These are phyloP conservation scores for Oreonectes daqikongensis DNA, from an alignment of 2,797 vertebrate species.

Conservation along the genomic window DNA sequence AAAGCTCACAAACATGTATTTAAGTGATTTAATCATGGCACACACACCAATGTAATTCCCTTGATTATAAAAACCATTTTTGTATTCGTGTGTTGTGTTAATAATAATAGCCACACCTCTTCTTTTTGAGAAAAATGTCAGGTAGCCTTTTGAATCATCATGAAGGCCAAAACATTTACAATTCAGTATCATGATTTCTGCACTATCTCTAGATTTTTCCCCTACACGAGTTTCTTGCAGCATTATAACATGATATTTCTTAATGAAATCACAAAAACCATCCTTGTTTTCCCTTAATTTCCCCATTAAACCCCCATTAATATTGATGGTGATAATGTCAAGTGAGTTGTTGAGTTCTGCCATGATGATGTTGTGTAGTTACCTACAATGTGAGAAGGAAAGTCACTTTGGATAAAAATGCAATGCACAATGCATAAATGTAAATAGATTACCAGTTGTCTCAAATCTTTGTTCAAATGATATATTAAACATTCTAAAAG, in stretches of 20 bases:
- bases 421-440: no score
- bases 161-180: neutral
- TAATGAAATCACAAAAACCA: neutral
- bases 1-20: neutral
- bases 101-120: neutral
- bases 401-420: no score
- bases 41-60: neutral
- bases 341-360: neutral
- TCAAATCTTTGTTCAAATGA: neutral
- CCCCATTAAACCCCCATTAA: neutral
- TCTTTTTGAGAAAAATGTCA: neutral
- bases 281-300: neutral
- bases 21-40: neutral
- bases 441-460: no score
- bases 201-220: neutral
- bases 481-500: neutral
- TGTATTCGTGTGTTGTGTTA: neutral
- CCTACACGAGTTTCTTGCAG: neutral
- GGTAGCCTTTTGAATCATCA: neutral
- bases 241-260: neutral
- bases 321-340: neutral
- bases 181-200: neutral
- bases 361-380: neutral
- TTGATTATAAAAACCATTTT: neutral
- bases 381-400: neutral